phyloP scores from a whole-genome alignment of 2,113 vertebrate genomes.

The Microcebus murinus region DNA sequence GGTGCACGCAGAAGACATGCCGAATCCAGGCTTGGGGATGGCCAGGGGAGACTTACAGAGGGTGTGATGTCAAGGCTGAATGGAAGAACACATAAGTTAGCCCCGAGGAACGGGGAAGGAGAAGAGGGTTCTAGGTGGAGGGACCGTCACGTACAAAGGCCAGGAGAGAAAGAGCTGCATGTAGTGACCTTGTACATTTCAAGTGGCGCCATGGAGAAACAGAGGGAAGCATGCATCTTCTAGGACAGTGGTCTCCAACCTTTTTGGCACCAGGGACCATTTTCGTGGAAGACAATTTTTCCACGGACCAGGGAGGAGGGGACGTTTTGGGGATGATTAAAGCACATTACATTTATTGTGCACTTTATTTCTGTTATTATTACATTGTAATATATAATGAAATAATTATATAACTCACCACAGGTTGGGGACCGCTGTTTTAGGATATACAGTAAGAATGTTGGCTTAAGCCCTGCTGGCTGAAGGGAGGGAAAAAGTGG shows the following conservation, averaged over 20 bases:
- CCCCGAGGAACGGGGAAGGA: background rate
- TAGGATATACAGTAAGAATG: background rate
- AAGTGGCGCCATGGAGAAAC: fast-evolving
- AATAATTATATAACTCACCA: too few species aligned
- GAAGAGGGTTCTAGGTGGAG: background rate
- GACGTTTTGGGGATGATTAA: too few species aligned
- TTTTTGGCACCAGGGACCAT: too few species aligned
- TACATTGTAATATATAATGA: too few species aligned
- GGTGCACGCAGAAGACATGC: background rate
- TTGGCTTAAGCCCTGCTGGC: background rate
- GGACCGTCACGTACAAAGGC: background rate
- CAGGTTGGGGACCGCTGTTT: background rate
- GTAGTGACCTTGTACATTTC: fast-evolving
- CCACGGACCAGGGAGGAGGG: too few species aligned
- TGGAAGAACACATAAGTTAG: background rate
- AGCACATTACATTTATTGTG: too few species aligned
- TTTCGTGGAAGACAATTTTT: too few species aligned
- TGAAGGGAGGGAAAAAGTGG: background rate
- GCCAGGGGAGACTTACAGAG: background rate
- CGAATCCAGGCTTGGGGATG: background rate
- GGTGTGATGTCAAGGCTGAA: background rate
- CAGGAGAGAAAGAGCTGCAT: background rate
- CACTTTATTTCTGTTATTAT: too few species aligned
- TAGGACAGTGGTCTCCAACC: background rate
- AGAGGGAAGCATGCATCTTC: background rate